phyloP scores from a whole-genome alignment of 1,140 invertebrate genomes.

The Campoletis sonorensis region DNA sequence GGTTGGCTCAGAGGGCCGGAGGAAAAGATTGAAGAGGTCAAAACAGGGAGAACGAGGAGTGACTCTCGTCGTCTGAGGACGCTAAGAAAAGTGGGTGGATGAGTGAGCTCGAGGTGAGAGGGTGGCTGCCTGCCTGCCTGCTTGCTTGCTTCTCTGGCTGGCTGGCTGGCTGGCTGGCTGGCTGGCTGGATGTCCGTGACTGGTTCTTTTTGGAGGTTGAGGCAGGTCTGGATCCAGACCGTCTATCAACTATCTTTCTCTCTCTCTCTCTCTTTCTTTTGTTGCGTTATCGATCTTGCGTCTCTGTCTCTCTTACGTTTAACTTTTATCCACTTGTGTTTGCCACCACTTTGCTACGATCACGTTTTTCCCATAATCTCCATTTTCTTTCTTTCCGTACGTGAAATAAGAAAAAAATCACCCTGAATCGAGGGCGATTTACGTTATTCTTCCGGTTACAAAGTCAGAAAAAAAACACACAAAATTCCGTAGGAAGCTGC shows the following conservation, averaged over 20 bases:
- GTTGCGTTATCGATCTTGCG: background rate
- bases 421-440: too few relatives aligned
- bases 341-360: background rate
- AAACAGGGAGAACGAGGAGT: background rate
- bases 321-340: background rate
- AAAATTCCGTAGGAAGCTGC: too few relatives aligned
- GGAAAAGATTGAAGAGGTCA: background rate
- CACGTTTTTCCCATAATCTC: background rate
- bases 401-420: too few relatives aligned
- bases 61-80: conserved; percentile 8
- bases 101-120: background rate
- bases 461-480: too few relatives aligned
- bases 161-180: background rate
- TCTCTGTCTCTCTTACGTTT: background rate
- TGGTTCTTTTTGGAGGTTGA: background rate
- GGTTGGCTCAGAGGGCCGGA: background rate
- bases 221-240: background rate
- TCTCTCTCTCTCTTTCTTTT: background rate
- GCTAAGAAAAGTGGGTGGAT: conserved; percentile 5
- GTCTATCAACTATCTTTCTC: background rate
- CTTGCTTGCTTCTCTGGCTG: too few relatives aligned
- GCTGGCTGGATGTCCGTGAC: background rate
- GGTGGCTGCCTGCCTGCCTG: too few relatives aligned
- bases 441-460: too few relatives aligned
- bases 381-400: too few relatives aligned